phyloP scores from a whole-genome alignment of 2,797 vertebrate species.

The Schizothorax lantsangensis region DNA sequence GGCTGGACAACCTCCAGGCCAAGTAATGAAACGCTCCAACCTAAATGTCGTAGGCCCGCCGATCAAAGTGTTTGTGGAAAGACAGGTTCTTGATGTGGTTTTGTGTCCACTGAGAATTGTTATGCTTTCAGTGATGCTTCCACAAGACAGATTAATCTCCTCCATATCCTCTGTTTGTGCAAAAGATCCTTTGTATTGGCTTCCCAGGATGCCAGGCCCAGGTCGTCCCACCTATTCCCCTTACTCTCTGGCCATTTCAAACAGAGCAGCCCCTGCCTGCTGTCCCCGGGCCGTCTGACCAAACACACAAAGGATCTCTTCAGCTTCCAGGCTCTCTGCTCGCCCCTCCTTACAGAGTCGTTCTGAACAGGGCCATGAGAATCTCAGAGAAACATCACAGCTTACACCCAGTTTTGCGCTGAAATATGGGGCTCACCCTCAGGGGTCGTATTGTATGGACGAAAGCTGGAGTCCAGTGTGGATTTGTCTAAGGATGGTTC shows the following conservation, averaged over 20 bases:
- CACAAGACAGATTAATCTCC: constrained; percentile 72
- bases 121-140: constrained; percentile 74
- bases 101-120: constrained; percentile 72
- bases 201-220: constrained; percentile 70
- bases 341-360: constrained; percentile 42
- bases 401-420: constrained; percentile 14
- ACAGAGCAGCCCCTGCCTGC: constrained; percentile 53
- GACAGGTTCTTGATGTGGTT: constrained; percentile 78
- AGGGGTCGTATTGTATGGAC: neutral
- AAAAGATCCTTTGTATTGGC: constrained; percentile 68
- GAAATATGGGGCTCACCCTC: constrained; percentile 42
- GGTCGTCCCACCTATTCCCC: constrained; percentile 69
- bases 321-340: constrained; percentile 47
- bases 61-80: constrained; percentile 72
- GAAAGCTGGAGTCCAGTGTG: constrained; percentile 5
- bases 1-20: constrained; percentile 66
- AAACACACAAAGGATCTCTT: constrained; percentile 60
- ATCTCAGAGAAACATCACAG: constrained; percentile 49
- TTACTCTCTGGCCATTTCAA: constrained; percentile 62
- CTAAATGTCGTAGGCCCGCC: constrained; percentile 71
- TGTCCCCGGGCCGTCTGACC: constrained; percentile 56
- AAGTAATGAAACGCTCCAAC: constrained; percentile 67
- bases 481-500: constrained; percentile 8
- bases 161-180: constrained; percentile 72
- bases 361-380: constrained; percentile 45